Evolutionary conservation across 2,888 invertebrate genomes (phyloP).

Genomic region (Ornithoptera alexandrae): DNA sequence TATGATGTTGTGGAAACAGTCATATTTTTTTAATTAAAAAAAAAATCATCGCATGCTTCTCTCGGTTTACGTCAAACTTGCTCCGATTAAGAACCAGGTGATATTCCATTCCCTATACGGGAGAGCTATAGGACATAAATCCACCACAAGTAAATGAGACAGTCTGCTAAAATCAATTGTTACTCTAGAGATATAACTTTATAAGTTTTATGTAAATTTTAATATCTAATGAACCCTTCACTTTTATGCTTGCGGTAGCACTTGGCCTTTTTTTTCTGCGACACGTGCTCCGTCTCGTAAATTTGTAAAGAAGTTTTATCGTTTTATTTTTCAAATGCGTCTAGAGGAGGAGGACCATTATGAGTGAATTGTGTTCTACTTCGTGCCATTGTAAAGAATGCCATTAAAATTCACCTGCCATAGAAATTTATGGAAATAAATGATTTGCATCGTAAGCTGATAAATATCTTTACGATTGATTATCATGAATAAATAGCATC

Average conservation of each 20-base stretch:
- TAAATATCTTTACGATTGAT: background rate
- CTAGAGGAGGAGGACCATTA: slow-evolving; percentile 16
- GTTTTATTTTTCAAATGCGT: slow-evolving; percentile 26
- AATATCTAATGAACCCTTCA: slow-evolving; percentile 19
- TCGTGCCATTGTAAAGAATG: slow-evolving; percentile 15
- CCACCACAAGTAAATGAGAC: no score
- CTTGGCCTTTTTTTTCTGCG: slow-evolving; percentile 10
- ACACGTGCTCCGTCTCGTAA: slow-evolving; percentile 26
- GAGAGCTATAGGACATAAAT: no score
- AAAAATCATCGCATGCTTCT: no score
- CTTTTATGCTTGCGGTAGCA: background rate
- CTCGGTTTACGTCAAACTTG: no score
- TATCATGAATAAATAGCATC: background rate
- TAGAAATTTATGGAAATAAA: slow-evolving; percentile 6
- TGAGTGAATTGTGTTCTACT: slow-evolving; percentile 18
- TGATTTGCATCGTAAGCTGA: background rate
- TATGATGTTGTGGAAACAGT: no score
- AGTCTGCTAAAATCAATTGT: no score
- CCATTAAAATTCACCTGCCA: slow-evolving; percentile 22
- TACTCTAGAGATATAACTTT: no score
- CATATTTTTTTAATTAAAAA: no score
- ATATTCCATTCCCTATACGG: no score
- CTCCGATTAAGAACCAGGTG: no score
- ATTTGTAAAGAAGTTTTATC: slow-evolving; percentile 19
- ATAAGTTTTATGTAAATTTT: background rate